Base-by-base conservation (phyloP, 2,888 invertebrate genomes). In the Patella depressa region DNA sequence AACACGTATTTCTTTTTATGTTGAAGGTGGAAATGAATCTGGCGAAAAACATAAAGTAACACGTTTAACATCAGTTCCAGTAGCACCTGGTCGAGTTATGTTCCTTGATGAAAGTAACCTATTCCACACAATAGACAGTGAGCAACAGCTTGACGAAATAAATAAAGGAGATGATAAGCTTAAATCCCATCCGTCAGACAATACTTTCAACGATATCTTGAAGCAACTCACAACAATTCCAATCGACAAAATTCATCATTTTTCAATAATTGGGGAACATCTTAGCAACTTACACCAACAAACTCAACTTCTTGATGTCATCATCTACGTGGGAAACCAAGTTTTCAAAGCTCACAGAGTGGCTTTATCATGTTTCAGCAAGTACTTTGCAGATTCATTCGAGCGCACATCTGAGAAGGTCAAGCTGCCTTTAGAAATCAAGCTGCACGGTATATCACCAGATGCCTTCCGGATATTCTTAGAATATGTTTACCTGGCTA, bases 281-380 rank as follows among this genome's bases (percentile, higher is more conserved):
- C 73, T 88, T 29, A 73, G 80, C 9, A 73, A 80, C 9, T 80
- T 88, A 4, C 69, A 93, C 93, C 79, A 82, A 34, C 80, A 86
- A 24, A 83, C 84, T 57, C 78, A 82, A 53, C 79, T 88, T 11
- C 81, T 83, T 59, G 89, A 89, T 73, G 87, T 89, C 2, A 71
- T 82, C 12, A 77, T 89, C 3, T 80, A 85, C 74, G 83, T 88
- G 9, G 80, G 82, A 1, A 78, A 80, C 14, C 77, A 76, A 74
- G 77, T 72, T 2, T 89, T 88, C 77, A 78, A 76, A n/a, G 88
- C 87, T 1, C 88, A 88, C 78, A 79, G 87, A 9, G 73, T 87
- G 4, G 82, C 83, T 15, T 82, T 89, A 3, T 82, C 86, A 17
- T 86, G 86, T 14, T 83, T 86, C 82, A 88, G 88, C 76, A 79